These are phyloP conservation scores for Coelopa frigida DNA, from an alignment of 1,140 invertebrate species.

Conservation along the genomic window DNA sequence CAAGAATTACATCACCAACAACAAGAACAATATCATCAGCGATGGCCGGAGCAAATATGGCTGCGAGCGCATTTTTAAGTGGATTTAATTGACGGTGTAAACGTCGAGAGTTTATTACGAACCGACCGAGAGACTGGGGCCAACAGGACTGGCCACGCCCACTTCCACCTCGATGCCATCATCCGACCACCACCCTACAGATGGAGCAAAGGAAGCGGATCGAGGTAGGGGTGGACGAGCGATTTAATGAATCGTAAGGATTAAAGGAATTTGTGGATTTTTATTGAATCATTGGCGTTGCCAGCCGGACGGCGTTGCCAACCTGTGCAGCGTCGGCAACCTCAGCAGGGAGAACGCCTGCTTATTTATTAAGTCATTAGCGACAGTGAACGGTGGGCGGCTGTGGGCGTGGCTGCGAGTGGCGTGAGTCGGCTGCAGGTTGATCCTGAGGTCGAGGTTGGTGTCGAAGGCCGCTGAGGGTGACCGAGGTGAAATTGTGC, in stretches of 20 bases:
- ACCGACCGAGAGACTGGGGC: too few relatives aligned
- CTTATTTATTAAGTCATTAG: conserved; percentile 44
- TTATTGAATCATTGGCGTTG: conserved; percentile 36
- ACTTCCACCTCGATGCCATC: background rate
- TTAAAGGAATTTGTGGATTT: conserved; percentile 45
- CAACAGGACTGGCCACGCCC: too few relatives aligned
- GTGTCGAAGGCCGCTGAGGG: too few relatives aligned
- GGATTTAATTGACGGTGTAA: conserved; percentile 15
- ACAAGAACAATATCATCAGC: conserved; percentile 1
- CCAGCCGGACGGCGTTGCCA: background rate
- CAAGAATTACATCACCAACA: conserved; percentile 2
- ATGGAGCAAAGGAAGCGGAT: too few relatives aligned
- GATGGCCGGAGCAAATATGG: background rate
- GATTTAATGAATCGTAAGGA: conserved; percentile 45
- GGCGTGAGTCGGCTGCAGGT: background rate
- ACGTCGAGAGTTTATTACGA: conserved; percentile 1
- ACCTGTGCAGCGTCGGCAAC: background rate
- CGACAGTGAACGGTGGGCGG: conserved; percentile 17
- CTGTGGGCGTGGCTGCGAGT: conserved; percentile 13
- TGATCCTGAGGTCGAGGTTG: too few relatives aligned
- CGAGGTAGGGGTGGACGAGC: too few relatives aligned
- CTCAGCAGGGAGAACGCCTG: background rate
- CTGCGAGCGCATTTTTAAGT: conserved; percentile 6
- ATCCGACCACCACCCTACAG: background rate
- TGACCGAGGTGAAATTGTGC: too few relatives aligned